phyloP scores from a whole-genome alignment of 1,140 invertebrate species.

The Wasmannia auropunctata region DNA sequence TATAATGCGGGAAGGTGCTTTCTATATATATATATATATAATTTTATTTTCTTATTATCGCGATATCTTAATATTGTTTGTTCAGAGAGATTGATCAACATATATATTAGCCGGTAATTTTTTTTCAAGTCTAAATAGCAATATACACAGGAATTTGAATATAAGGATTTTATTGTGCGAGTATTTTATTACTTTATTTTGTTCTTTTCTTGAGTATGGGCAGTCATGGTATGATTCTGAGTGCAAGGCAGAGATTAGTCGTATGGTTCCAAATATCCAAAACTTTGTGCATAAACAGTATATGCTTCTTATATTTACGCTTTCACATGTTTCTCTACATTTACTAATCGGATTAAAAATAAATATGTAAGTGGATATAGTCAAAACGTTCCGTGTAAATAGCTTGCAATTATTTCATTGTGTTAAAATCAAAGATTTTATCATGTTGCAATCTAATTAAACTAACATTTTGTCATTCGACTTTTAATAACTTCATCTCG shows the following conservation, averaged over 20 bases:
- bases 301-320: conserved; percentile 7
- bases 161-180: conserved; percentile 40
- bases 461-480: conserved; percentile 10
- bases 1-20: conserved; percentile 65
- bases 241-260: conserved; percentile 66
- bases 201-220: conserved; percentile 59
- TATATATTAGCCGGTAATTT: conserved; percentile 70
- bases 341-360: conserved; percentile 4
- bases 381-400: not conserved
- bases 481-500: not conserved
- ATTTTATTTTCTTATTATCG: conserved; percentile 54
- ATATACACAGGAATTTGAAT: conserved; percentile 31
- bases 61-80: conserved; percentile 55
- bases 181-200: conserved; percentile 56
- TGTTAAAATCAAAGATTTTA: not conserved
- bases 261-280: conserved; percentile 32
- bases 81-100: conserved; percentile 65
- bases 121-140: conserved; percentile 63
- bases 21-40: too few species aligned
- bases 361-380: not conserved
- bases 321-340: not conserved
- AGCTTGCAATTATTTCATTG: not conserved
- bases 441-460: not conserved
- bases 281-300: conserved; percentile 50
- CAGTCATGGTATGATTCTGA: conserved; percentile 67